Conservation (phyloP, 2,797 vertebrate species). For the Falco columbarius region DNA sequence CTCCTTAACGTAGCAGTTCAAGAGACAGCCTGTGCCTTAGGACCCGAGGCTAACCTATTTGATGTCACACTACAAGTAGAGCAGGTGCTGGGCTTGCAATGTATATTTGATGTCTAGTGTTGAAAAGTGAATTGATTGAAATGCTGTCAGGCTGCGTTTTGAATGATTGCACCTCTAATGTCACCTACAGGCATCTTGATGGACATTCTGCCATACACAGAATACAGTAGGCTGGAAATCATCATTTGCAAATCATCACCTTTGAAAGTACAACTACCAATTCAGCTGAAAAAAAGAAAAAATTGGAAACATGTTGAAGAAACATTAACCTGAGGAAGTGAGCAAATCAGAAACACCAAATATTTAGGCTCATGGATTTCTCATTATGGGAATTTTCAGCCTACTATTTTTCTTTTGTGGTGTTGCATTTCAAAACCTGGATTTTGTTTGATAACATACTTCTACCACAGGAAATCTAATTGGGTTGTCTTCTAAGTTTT, state of each 20-base stretch:
- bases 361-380: constrained; percentile 55
- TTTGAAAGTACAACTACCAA: constrained; percentile 46
- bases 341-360: constrained; percentile 52
- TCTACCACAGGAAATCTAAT: constrained; percentile 20
- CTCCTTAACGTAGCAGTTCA: constrained; percentile 18
- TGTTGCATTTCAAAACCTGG: constrained; percentile 27
- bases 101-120: constrained; percentile 63
- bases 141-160: constrained; percentile 66
- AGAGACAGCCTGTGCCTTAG: constrained; percentile 24
- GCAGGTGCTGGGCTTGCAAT: constrained; percentile 36
- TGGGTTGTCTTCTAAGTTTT: neutral
- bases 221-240: constrained; percentile 65
- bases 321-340: constrained; percentile 63
- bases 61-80: constrained; percentile 23
- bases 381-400: constrained; percentile 53
- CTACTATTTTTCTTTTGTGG: constrained; percentile 22
- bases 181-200: constrained; percentile 66
- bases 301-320: constrained; percentile 66
- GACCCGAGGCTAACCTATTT: neutral
- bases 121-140: constrained; percentile 68
- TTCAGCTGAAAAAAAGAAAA: constrained; percentile 6
- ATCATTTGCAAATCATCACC: constrained; percentile 74
- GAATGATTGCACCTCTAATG: constrained; percentile 63
- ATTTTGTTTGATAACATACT: constrained; percentile 34
- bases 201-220: constrained; percentile 52